phyloP scores from a whole-genome alignment of 2,113 vertebrate genomes.

The Dolichotis patagonum region DNA sequence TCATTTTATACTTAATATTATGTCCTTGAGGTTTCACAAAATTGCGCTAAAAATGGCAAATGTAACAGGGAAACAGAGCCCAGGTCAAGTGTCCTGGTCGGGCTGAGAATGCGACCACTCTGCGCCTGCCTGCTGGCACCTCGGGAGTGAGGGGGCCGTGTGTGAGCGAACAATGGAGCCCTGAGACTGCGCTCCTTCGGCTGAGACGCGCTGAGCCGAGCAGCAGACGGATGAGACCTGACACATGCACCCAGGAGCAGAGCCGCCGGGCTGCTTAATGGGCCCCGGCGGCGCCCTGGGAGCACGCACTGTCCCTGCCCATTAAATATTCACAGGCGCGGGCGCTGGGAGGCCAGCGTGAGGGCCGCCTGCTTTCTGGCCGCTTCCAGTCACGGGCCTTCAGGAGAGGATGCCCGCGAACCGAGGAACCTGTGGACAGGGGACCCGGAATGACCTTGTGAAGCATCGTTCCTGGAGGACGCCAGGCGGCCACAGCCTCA shows the following conservation, averaged over 20 bases:
- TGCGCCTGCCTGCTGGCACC: neutral
- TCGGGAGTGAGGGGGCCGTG: neutral
- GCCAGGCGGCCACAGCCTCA: rapidly evolving
- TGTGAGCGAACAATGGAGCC: neutral
- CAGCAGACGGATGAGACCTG: neutral
- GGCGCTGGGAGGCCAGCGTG: rapidly evolving
- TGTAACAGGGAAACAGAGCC: neutral
- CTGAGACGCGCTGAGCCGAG: rapidly evolving
- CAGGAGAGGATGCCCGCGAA: rapidly evolving
- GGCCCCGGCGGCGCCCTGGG: neutral
- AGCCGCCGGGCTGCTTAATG: neutral
- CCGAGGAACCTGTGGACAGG: rapidly evolving
- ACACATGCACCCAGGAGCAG: neutral
- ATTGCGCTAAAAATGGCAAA: rapidly evolving
- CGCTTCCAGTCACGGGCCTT: neutral
- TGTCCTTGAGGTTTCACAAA: neutral
- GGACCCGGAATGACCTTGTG: neutral
- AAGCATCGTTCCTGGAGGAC: neutral
- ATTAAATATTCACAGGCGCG: neutral
- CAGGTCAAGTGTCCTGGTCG: rapidly evolving
- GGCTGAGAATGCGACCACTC: neutral
- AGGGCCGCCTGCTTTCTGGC: neutral
- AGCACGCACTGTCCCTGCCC: rapidly evolving
- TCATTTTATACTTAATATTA: neutral
- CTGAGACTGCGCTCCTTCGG: neutral